A percentile compares a stretch with the other conserved stretches of the same genome.
These are phyloP conservation scores for Euwallacea fornicatus DNA, from an alignment of 1,140 invertebrate species.

Conservation along the genomic window DNA sequence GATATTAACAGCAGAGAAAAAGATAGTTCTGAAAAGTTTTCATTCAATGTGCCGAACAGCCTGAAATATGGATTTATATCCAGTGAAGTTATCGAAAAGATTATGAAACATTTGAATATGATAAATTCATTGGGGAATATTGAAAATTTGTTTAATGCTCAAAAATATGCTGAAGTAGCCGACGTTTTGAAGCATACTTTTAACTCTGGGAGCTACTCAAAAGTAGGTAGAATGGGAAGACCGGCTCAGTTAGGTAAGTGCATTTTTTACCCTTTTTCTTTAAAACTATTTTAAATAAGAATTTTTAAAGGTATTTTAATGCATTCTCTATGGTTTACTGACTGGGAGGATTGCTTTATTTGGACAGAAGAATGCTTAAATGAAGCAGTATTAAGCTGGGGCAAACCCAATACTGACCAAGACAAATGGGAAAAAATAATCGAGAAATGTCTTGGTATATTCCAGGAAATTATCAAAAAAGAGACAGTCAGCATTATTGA, in stretches of 20 bases:
- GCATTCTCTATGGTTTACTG: slow-evolving; percentile 68
- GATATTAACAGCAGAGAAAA: slow-evolving; percentile 51
- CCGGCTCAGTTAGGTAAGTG: slow-evolving; percentile 56
- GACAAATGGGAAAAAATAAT: slow-evolving; percentile 65
- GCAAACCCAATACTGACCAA: slow-evolving; percentile 51
- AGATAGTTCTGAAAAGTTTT: slow-evolving; percentile 44
- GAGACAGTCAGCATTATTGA: slow-evolving; percentile 60
- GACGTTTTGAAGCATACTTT: slow-evolving; percentile 64
- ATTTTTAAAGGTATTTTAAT: slow-evolving; percentile 59
- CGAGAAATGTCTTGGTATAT: slow-evolving; percentile 66
- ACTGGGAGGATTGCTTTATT: slow-evolving; percentile 67
- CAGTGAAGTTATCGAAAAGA: slow-evolving; percentile 53
- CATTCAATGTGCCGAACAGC: slow-evolving; percentile 58
- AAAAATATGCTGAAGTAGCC: slow-evolving; percentile 66
- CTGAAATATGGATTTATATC: slow-evolving; percentile 57
- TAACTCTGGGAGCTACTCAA: slow-evolving; percentile 50
- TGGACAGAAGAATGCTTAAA: slow-evolving; percentile 74
- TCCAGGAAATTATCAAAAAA: slow-evolving; percentile 67
- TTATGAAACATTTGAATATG: slow-evolving; percentile 58
- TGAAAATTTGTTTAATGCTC: slow-evolving; percentile 62
- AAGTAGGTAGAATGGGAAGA: slow-evolving; percentile 54
- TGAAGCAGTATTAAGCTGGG: slow-evolving; percentile 57
- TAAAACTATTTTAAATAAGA: neutral
- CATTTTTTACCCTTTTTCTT: neutral
- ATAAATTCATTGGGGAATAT: slow-evolving; percentile 60